Base-by-base conservation (phyloP, 1,140 invertebrate genomes). In the Zaprionus nigranus region DNA sequence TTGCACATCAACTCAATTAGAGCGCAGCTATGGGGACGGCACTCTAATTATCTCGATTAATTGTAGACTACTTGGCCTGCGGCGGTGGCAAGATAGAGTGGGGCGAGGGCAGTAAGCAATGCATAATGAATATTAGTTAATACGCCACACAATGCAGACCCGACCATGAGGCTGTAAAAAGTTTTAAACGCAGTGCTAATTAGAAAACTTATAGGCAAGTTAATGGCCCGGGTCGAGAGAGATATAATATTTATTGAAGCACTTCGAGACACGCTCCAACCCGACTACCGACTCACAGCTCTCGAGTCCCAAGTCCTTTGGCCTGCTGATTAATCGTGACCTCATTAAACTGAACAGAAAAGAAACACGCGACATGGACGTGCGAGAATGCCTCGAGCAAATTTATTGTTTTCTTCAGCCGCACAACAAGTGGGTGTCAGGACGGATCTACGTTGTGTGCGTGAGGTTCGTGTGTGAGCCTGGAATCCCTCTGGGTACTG, bases 321-420 rank as follows among this genome's bases (percentile, higher is more conserved):
- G 58, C 24, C 24, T 56, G 24, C 72, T 90, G 85, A 85, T 85
- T 90, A 90, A 90, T 90, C 85, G 85, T 90, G 85, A 90, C 85
- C 85, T 90, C 85, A 90, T 90, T 90, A 85, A 83, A 67, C 40
- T 7, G 30, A 59, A 53, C 53, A 59, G 60, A 28, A 56, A 61
- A 82, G 54, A 86, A 79, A 86, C 65, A 75, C 75, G 78, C 78
- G 71, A 69, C 54, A 63, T 24, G 81, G 77, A 90, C 85, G 85
- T 90, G 85, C 79, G 30, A 78, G 84, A 90, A 81, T 88, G 79
- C 57, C 70, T 38, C 54, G 71, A 79, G 79, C 75, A 71, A 79
- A 90, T 90, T 81, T 88, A 87, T 90, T 88, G 84, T 75, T 60
- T 61, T 69, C n/a, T 46, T 66, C 62, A 57, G 51, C 51, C 63